Percentiles rank a stretch among this genome's conserved stretches.
Conservation (phyloP, 2,113 vertebrate genomes). For the Acinonyx jubatus region DNA sequence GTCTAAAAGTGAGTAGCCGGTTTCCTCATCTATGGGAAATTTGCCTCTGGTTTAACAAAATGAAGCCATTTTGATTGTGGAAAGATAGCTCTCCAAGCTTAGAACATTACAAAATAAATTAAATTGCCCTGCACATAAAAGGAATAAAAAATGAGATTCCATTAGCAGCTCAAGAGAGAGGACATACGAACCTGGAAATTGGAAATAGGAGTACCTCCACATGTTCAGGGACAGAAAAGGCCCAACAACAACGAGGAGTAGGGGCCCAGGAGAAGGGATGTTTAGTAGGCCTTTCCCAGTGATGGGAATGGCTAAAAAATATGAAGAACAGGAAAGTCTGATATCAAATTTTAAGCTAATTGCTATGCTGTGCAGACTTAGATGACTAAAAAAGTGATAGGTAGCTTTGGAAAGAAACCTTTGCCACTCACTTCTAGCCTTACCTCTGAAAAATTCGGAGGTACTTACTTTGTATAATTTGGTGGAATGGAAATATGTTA, state of each 20-base stretch:
- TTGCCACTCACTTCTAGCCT: background rate
- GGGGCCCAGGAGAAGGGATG: background rate
- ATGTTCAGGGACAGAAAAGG: background rate
- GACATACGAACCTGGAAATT: background rate
- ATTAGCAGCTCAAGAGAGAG: background rate
- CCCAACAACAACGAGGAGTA: background rate
- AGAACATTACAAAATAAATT: constrained; percentile 36
- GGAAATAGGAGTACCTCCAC: background rate
- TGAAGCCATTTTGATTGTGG: background rate
- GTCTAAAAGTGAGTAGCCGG: background rate
- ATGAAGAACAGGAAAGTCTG: background rate
- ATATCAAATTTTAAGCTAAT: constrained; percentile 15
- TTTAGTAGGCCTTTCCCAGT: background rate
- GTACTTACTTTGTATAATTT: background rate
- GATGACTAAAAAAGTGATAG: constrained; percentile 5
- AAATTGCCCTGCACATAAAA: constrained; percentile 9
- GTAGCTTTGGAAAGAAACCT: constrained; percentile 13
- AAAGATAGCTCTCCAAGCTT: background rate
- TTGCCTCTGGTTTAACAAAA: constrained; percentile 52
- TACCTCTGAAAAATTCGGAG: constrained; percentile 1
- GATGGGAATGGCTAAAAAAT: background rate
- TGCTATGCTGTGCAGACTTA: background rate
- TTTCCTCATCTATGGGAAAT: background rate
- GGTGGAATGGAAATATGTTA: background rate
- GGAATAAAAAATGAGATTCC: background rate